Conservation (phyloP, 2,113 vertebrate species). For the Anser cygnoides region DNA sequence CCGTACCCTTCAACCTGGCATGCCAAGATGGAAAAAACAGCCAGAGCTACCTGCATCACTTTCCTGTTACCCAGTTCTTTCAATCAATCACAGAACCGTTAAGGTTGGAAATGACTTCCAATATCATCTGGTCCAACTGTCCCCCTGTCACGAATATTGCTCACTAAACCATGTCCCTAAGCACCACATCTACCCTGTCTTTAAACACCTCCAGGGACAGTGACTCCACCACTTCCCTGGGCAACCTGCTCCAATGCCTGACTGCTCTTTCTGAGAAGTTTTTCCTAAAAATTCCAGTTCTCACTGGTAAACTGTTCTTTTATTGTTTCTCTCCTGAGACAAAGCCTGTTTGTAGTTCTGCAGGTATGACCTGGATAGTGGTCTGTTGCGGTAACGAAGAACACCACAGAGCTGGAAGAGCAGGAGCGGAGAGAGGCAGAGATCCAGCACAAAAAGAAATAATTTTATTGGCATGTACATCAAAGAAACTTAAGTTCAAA, state of each 20-base stretch:
- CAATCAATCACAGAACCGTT: too few species aligned
- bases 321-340: not conserved
- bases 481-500: constrained; percentile 35
- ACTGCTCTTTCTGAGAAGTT: too few species aligned
- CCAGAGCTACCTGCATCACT: not conserved
- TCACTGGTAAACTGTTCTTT: not conserved
- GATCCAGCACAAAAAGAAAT: constrained; percentile 40
- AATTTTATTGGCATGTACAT: constrained; percentile 50
- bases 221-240: too few species aligned
- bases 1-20: not conserved
- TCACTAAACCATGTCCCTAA: too few species aligned
- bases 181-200: too few species aligned
- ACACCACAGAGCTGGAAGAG: not conserved
- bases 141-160: too few species aligned
- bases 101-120: too few species aligned
- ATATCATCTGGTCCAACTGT: too few species aligned
- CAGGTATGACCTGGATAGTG: not conserved
- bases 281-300: not conserved
- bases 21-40: not conserved
- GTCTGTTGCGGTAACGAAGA: not conserved
- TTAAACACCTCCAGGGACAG: too few species aligned
- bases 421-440: not conserved
- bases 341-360: not conserved
- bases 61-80: not conserved
- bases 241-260: too few species aligned